Evolutionary conservation across 2,888 invertebrate species (phyloP), one percentile per base, ranked within the genome.

Genomic region (Entomobrya proxima): DNA sequence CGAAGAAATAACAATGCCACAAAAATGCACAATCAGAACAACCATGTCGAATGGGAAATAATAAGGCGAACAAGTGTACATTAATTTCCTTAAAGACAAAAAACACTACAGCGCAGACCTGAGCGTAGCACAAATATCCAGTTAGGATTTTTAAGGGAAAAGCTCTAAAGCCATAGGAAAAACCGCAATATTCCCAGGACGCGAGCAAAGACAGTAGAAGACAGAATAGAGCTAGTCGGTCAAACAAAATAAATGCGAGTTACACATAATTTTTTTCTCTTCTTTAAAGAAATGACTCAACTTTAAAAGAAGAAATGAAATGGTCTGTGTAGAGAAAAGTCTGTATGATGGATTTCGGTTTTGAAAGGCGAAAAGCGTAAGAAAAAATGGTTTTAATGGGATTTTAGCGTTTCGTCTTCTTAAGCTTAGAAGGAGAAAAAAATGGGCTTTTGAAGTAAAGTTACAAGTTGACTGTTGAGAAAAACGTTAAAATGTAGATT

Each of bases 11-110:
- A n/a, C 35, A 13, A n/a, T 77, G n/a, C 76, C 37, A 6, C 58
- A 58, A 18, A n/a, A n/a, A 58, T 58, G 30, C 58, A 75, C 50
- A 75, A 55, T 24, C 37, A 58, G 50, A 58, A 47, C 78, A 78
- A 78, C 78, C 78, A 64, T 78, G 64, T 78, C 78, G 78, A 78
- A 78, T 64, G 32, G 15, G 37, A 78, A 64, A 78, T 78, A 58
- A 44, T 64, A n/a, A n/a, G 64, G 37, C 18, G 61, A 27, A 30
- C 21, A 76, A 30, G 2, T 6, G 74, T 74, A 52, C 50, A 74
- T 50, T 74, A 74, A 69, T 69, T 69, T 44, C 9, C 40, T 9
- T 55, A 55, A 55, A 37, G 37, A 37, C 58, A 76, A 76, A 75
- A 75, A 52, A n/a, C n/a, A n/a, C n/a, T n/a, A n/a, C n/a, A n/a